Evolutionary conservation across 1,140 invertebrate genomes (phyloP), one percentile per base, ranked within the genome.

Genomic region (Drosophila pruinosa): DNA sequence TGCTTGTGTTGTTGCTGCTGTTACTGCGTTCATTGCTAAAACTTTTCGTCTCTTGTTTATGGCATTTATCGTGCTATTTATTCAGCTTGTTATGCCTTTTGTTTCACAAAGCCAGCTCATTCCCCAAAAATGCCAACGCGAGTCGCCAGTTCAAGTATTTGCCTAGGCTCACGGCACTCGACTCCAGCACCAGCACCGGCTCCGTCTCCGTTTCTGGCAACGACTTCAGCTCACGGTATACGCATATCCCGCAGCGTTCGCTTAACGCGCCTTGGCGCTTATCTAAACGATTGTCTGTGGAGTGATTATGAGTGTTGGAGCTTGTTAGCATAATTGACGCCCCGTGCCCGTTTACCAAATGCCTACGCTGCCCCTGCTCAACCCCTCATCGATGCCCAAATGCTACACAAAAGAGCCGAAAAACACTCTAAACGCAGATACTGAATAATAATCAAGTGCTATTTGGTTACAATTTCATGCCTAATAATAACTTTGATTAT

Each of bases 201-300:
- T 47, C 22, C 12, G 5, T 24, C 0, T 24, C 22, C 43, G 6
- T 14, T 5, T 24, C 43, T n/a, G n/a, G 12, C n/a, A 22, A 19
- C 31, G 48, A 57, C 73, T 71, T 53, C 48, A 12, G 28, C 61
- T 47, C 53, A 47, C 62, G 56, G 58, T 54, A 68, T 34, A 45
- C 64, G 73, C 76, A 82, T 86, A 82, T 86, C 82, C 82, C 71
- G 82, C 82, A 86, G 82, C 82, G 82, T 88, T 86, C 75, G 41
- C 82, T 81, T 88, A 88, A 85, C 80, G 79, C 79, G 76, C 68
- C 76, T 71, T 57, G 48, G 47, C 68, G 73, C 82, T 86, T 86
- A 86, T 86, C 82, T 86, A 86, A 86, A 86, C 82, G 82, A 82
- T 88, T 86, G 82, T 85, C 82, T 88, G 82, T 86, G 82, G 82